Conservation (phyloP, 2,888 invertebrate species). For the Phyllotreta cruciferae region DNA sequence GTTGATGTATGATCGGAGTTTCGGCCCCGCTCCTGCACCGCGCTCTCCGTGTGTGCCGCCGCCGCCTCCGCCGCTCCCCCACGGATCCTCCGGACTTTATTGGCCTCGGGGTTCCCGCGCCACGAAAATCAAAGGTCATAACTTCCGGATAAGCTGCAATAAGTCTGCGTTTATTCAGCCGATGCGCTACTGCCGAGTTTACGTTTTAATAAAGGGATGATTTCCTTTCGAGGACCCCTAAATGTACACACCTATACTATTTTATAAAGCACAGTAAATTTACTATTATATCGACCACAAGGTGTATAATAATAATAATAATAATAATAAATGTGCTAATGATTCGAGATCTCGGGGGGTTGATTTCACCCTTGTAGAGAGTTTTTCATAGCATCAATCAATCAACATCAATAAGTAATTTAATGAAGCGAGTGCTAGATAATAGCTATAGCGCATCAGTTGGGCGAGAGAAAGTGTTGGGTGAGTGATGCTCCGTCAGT, state of each 20-base stretch:
- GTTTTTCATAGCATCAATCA: too few relatives aligned
- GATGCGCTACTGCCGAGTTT: constrained; percentile 4
- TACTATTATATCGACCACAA: too few relatives aligned
- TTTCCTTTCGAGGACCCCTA: background rate
- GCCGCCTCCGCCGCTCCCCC: constrained; percentile 20
- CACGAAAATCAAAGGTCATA: constrained; percentile 44
- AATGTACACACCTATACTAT: too few relatives aligned
- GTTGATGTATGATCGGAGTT: constrained; percentile 61
- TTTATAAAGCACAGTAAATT: too few relatives aligned
- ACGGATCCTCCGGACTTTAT: constrained; percentile 33
- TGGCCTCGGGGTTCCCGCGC: constrained; percentile 33
- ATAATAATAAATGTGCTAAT: too few relatives aligned
- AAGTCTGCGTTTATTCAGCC: constrained; percentile 15
- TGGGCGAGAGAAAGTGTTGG: constrained; percentile 47
- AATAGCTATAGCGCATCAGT: constrained; percentile 42
- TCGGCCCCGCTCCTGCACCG: constrained; percentile 41
- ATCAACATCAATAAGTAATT: constrained; percentile 29
- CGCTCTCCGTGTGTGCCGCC: constrained; percentile 30
- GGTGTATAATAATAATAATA: too few relatives aligned
- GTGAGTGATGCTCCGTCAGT: constrained; percentile 48
- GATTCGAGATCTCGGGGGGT: too few relatives aligned
- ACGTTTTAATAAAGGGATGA: background rate
- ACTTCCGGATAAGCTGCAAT: constrained; percentile 36
- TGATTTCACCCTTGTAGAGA: too few relatives aligned
- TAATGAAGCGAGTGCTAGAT: constrained; percentile 44